Base-by-base conservation (phyloP, 2,797 vertebrate species). In the Girardinus metallicus region DNA sequence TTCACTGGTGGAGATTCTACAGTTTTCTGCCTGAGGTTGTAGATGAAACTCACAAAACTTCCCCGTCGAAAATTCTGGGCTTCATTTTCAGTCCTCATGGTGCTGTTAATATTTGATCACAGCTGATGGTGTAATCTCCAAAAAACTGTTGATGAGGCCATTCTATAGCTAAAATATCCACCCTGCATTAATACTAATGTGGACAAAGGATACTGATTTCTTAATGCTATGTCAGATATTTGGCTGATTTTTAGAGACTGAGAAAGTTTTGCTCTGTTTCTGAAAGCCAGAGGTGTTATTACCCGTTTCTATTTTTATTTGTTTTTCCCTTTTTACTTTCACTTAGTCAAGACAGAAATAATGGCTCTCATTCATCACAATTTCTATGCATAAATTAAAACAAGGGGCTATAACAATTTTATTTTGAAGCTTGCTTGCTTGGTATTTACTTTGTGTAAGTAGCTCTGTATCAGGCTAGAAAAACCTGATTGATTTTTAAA, bases 21-120 rank as follows among this genome's bases (percentile, higher is more conserved):
- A 51, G 53, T 15, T 43, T 5, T 53, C 68, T 11, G 23, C 31
- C 66, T 16, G 41, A 18, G 13, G 73, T 76, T 55, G 71, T 18
- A 41, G 57, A 77, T 21, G 4, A 49, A 80, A 75, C 77, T 81
- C 16, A 13, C 8, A 64, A 72, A 62, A 44, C 68, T 41, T 46
- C 15, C 15, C 79, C 66, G 71, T 76, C 82, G 55, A 83, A 71
- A 79, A 36, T 78, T 81, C n/a, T 53, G 79, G 76, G 70, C 57
- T 66, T 43, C 4, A n/a, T 71, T 79, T 47, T 75, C 43, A 15
- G 23, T 81, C 75, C 80, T 77, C 72, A 15, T 16, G 44, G 79
- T 51, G 51, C 66, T 46, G 44, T 91, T 83, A 88, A 92, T 92
- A 92, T 88, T 89, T 92, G 73, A 93, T 88, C 84, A 74, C 72